Conservation (phyloP, 2,797 vertebrate genomes). For the Tolypeutes matacus region DNA sequence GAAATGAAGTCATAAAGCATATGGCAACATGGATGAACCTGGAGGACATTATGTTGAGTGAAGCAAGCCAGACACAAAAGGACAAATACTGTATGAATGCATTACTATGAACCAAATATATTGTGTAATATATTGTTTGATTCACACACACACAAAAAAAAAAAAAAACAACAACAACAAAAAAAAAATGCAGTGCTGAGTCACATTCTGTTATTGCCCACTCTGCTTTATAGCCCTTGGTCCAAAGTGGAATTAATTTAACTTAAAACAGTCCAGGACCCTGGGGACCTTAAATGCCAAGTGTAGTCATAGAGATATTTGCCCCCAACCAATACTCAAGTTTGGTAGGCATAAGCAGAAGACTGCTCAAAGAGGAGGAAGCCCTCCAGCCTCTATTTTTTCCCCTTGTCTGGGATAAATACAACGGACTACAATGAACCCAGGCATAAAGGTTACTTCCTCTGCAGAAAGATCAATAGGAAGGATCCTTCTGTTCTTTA, state of each 20-base stretch:
- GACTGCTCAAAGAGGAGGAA: not conserved
- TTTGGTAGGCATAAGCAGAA: not conserved
- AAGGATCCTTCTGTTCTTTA: not conserved
- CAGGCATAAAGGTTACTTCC: not conserved
- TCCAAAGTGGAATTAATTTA: not conserved
- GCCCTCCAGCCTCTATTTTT: not conserved
- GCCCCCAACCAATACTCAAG: not conserved
- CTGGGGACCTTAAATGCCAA: not conserved
- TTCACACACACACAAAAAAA: no score
- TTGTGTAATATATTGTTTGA: no score
- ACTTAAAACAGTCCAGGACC: not conserved
- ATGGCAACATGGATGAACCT: no score
- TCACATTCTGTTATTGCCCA: not conserved
- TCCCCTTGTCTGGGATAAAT: not conserved
- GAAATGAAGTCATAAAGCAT: no score
- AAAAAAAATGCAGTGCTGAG: not conserved
- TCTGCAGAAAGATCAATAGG: not conserved
- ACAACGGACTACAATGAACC: not conserved
- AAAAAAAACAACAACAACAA: no score
- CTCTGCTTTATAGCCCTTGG: not conserved
- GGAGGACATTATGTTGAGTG: no score
- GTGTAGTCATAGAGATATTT: not conserved
- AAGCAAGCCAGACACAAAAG: no score
- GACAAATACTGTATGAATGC: no score
- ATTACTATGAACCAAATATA: no score